Base-by-base conservation (phyloP, 2,113 vertebrate species). In the Octodon degus region DNA sequence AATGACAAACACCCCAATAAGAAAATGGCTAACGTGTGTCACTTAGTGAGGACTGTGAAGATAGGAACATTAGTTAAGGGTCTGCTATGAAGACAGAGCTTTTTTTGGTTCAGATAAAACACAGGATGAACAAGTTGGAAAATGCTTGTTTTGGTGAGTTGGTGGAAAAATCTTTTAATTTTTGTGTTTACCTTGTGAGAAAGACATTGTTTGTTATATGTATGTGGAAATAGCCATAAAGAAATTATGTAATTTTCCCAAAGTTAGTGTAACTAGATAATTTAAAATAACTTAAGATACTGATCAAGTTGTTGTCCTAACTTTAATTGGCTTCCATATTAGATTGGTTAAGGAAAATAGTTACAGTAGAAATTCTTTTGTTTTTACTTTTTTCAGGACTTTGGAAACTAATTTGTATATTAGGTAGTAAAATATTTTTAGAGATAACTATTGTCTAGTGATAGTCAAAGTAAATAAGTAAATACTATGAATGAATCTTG, bases 321-420 rank as follows among this genome's bases (percentile, higher is more conserved):
- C 37, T 53, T 84, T 60, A 65, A 20, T 86, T 60, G 79, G 72
- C 37, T 74, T 68, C 40, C 37, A 5, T 58, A 10, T 80, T 91
- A 77, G 81, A 34, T 79, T 58, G n/a, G 58, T 81, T 91, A 86
- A 81, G 58, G 37, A 86, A 60, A 63, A 65, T 65, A 67, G 37
- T 87, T 74, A 53, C 32, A 70, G 62, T n/a, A 85, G 65, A 81
- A 94, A 76, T 60, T 89, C 12, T 94, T 88, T 58, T 81, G 22
- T 47, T 20, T 47, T 16, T 40, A 27, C 19, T 65, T 82, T 76
- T 76, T 60, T 80, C 53, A 89, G 30, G 32, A 60, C 43, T 76
- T 94, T 74, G 34, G 37, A 82, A 91, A 88, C 6, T 53, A 80
- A 68, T 37, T 68, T 68, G 58, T 27, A 9, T 93, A 30, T 95